These are phyloP conservation scores for Drosophila jambulina DNA, from an alignment of 1,140 invertebrate species.

Conservation along the genomic window DNA sequence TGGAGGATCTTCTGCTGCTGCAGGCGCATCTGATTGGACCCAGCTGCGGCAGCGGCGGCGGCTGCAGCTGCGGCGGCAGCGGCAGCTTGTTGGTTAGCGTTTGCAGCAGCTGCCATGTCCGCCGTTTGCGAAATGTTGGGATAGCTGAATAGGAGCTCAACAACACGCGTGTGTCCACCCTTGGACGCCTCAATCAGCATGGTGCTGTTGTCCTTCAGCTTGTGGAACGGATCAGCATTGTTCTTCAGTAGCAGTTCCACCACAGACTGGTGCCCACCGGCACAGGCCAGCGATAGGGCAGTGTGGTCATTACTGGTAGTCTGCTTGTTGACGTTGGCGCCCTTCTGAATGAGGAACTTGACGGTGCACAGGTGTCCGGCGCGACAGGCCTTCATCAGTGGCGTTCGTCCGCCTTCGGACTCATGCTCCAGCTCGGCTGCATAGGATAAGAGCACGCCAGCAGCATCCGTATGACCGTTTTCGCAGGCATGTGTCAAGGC, in stretches of 20 bases:
- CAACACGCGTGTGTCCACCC: conserved; percentile 97
- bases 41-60: conserved; percentile 37
- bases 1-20: conserved; percentile 85
- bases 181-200: conserved; percentile 99
- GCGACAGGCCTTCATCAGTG: conserved; percentile 99
- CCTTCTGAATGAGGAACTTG: conserved; percentile 96
- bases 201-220: conserved; percentile 99
- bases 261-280: conserved; percentile 96
- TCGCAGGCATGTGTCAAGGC: conserved; percentile 99
- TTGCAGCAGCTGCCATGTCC: conserved; percentile 71
- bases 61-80: conserved; percentile 41
- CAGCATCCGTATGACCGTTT: conserved; percentile 97
- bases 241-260: conserved; percentile 96
- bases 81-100: conserved; percentile 59
- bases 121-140: conserved; percentile 88
- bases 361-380: conserved; percentile 99
- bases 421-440: conserved; percentile 97
- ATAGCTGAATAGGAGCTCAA: conserved; percentile 97
- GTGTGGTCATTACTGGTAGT: conserved; percentile 99
- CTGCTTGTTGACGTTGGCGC: conserved; percentile 96
- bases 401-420: conserved; percentile 97
- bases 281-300: conserved; percentile 98
- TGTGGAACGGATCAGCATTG: conserved; percentile 97
- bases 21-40: conserved; percentile 65
- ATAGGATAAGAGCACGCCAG: conserved; percentile 94